Base-by-base conservation (phyloP, 2,113 vertebrate species). In the Dolichotis patagonum region DNA sequence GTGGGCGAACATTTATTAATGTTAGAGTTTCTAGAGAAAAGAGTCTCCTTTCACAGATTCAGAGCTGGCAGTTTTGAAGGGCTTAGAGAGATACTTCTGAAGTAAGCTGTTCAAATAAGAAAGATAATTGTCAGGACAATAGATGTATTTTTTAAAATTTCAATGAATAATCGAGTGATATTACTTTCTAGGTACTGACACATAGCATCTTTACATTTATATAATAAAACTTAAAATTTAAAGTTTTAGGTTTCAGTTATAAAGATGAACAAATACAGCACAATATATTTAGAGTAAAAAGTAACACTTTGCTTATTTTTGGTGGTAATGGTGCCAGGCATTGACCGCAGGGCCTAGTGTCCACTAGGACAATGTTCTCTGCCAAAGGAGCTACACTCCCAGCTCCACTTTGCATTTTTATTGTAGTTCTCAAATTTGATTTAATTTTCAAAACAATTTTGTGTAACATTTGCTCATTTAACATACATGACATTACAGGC, bases 71-170 rank as follows among this genome's bases (percentile, higher is more conserved):
- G 35, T 92, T 95, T 77, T 77, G 86, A 96, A 94, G 30, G n/a
- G 8, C 86, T 80, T 95, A 91, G 78, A 92, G 88, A 96, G 65
- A 95, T 90, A 63, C 46, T 88, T 96, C 56, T 13, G 71, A 83
- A 67, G 65, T 81, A 56, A 90, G 56, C 28, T 95, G 32, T 89
- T 83, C 84, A 92, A 91, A 63, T 62, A 81, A 83, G 41, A 84
- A 92, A n/a, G 65, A 85, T 75, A 89, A 88, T 91, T 85, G 35
- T 81, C 89, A 43, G 78, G 67, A 52, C 38, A 96, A 90, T 85
- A 88, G 80, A 94, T 96, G 54, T 89, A 38, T 95, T 97, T 86
- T 96, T 95, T 85, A 86, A 95, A 81, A 94, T 78, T 77, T 97
- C 85, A 77, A 32, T 91, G 85, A 87, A 35, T 63, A 90, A 89